Evolutionary conservation across 2,888 invertebrate genomes (phyloP), one percentile per base, ranked within the genome.

Genomic region (Cephus pulcher): DNA sequence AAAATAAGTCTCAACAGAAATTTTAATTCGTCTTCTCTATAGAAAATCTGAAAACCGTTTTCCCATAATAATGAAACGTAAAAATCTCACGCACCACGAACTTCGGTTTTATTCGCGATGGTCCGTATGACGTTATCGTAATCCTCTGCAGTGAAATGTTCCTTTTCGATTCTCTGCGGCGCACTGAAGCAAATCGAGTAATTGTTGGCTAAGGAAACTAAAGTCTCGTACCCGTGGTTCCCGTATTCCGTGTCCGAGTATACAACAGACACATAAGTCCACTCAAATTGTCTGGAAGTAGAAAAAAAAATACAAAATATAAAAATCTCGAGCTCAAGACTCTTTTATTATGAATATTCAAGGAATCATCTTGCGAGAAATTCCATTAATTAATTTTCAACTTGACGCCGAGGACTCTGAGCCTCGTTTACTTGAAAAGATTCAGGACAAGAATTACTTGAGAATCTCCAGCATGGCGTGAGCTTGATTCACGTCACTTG

Each of bases 231-330:
- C 3, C 93, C 93, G 80, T 92, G 92, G 79, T 91, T 91, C 0
- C 94, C 94, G 83, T 94, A 94, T 82, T 93, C 93, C n/a, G 93
- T 92, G 84, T 93, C 93, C 69, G 93, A 93, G 86, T 94, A 93
- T 4, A 94, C 92, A 9, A 93, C 91, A 4, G 93, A 92, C 6
- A 93, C 93, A 87, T 93, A 93, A 6, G 92, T 92, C 93, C 93
- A 94, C n/a, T 90, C 87, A 85, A 93, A 92, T 40, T 86, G 85
- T 79, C 93, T 93, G 86, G 11, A 86, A 86, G 4, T 69, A 81
- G 23, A 79, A 37, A 71, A 75, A 30, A 12, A 23, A 6, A 11
- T 12, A 34, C n/a, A 34, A 69, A 11, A 80, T 33, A 23, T 33
- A 12, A 33, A 71, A 76, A 34, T 30, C 35, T 32, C 34, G 9